Conservation (phyloP, 1,140 invertebrate genomes). For the Lethrus apterus region DNA sequence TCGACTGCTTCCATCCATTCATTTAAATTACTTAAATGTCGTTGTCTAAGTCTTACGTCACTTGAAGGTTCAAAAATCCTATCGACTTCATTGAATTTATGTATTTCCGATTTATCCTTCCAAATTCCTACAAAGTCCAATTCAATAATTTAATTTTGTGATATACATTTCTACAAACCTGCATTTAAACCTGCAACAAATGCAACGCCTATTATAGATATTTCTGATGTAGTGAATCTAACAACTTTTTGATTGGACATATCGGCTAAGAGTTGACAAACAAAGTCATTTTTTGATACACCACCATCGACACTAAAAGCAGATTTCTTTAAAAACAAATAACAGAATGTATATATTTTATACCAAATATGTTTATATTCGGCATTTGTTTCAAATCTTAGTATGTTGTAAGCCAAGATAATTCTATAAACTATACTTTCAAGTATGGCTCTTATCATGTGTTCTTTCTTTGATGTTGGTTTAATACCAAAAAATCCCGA, state of each 20-base stretch:
- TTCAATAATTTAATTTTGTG: background rate
- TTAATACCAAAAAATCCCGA: slow-evolving; percentile 81
- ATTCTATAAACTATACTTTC: slow-evolving; percentile 84
- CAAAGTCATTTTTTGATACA: slow-evolving; percentile 84
- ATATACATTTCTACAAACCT: slow-evolving; percentile 45
- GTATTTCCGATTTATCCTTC: slow-evolving; percentile 59
- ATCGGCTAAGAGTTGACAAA: slow-evolving; percentile 81
- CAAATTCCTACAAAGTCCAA: slow-evolving; percentile 54
- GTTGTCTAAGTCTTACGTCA: slow-evolving; percentile 9
- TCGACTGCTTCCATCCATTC: slow-evolving; percentile 26
- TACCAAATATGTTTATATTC: slow-evolving; percentile 23
- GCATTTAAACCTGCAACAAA: slow-evolving; percentile 71
- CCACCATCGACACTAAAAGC: slow-evolving; percentile 81
- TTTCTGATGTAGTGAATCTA: slow-evolving; percentile 58
- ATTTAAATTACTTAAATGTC: slow-evolving; percentile 16
- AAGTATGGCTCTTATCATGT: slow-evolving; percentile 74
- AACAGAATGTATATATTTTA: slow-evolving; percentile 1
- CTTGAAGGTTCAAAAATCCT: slow-evolving; percentile 51
- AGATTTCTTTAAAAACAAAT: background rate
- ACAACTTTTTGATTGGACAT: slow-evolving; percentile 67
- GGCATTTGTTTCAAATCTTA: slow-evolving; percentile 58
- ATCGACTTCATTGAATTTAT: slow-evolving; percentile 50
- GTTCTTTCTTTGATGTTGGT: slow-evolving; percentile 65
- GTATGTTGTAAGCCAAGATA: slow-evolving; percentile 63
- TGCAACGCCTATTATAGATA: slow-evolving; percentile 71